Base-by-base conservation (phyloP, 2,113 vertebrate species). In the Murina feae region DNA sequence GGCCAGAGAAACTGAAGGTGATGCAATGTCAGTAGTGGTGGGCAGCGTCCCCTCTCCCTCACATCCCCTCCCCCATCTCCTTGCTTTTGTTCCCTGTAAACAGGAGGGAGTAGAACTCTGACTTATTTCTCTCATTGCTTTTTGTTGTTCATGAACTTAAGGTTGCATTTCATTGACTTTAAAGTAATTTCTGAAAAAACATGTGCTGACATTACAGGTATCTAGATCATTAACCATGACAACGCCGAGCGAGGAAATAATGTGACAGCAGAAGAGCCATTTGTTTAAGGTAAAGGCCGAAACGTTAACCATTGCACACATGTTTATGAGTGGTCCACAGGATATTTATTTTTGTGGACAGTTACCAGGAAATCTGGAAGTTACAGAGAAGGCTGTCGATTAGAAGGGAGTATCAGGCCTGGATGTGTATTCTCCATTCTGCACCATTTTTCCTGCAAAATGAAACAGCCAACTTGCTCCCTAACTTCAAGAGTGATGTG, bases 141-240 rank as follows among this genome's bases (percentile, higher is more conserved):
- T 82, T 92, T 90, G 47, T 42, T 20, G 5, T 23, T 94, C 25
- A 16, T 92, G 55, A 97, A 91, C 75, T 81, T 96, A 85, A 30
- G 79, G 44, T 2, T 94, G 58, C 1, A 10, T 95, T 89, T 39
- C 69, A 28, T 16, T 89, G 63, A 91, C 83, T 94, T 47, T 76
- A 87, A 21, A 87, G 85, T 47, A 80, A 95, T 79, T 92, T 97
- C 93, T 96, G 89, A 37, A 69, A 74, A 92, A 63, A 75, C 39
- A 93, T 58, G 51, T 92, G 88, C 90, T 96, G 88, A 95, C 25
- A 87, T 76, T 88, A 94, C 23, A 23, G 74, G 86, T 49, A 37
- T 83, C 90, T 94, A 92, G 68, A 65, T 88, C 90, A 96, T 96
- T 93, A 98, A 97, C 83, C 60, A 76, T 86, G 94, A 69, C 79